Base-by-base conservation (phyloP, 2,797 vertebrate genomes). In the Sebastes vulpes region DNA sequence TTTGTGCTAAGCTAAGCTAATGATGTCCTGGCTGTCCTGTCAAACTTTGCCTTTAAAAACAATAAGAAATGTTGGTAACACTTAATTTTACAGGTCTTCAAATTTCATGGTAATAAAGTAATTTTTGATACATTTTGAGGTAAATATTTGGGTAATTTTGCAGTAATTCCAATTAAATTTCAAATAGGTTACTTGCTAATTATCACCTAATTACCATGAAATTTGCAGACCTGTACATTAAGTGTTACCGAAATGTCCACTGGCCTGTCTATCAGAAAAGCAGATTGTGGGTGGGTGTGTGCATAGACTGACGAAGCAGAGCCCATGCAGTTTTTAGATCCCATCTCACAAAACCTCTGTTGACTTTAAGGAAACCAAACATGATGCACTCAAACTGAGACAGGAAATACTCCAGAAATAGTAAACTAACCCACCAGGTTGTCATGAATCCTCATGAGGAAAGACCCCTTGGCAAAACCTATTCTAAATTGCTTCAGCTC, bases 331-430 rank as follows among this genome's bases (percentile, higher is more conserved):
- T 65, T 80, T 85, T 72, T 75, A 72, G 66, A 77, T 70, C 42
- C 52, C 59, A 85, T 85, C 75, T 76, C 52, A 29, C 26, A 69
- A 72, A 72, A 66, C 52, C 63, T 61, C 38, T 76, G 66, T 83
- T 88, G 84, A 80, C 67, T 38, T 83, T 50, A 57, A 72, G 52
- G 21, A 77, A 71, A 66, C 61, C 60, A 72, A 74, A 82, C 48
- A 68, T 32, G 32, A 84, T 53, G 65, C 58, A 75, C 50, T 52
- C 46, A 75, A 25, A 23, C 32, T n/a, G 10, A 52, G 52, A 66
- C 81, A 85, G 81, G 66, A 87, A 72, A 72, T 66, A 59, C 26
- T 76, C 79, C 67, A 69, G 58, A 81, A 88, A 85, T 79, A 83
- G 52, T 66, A 54, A 76, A 14, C n/a, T 35, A 61, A 38, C n/a